Percentiles rank a stretch among this genome's conserved stretches.
Evolutionary conservation across 2,888 invertebrate genomes (phyloP).

Genomic region (Cylindroiulus punctatus): DNA sequence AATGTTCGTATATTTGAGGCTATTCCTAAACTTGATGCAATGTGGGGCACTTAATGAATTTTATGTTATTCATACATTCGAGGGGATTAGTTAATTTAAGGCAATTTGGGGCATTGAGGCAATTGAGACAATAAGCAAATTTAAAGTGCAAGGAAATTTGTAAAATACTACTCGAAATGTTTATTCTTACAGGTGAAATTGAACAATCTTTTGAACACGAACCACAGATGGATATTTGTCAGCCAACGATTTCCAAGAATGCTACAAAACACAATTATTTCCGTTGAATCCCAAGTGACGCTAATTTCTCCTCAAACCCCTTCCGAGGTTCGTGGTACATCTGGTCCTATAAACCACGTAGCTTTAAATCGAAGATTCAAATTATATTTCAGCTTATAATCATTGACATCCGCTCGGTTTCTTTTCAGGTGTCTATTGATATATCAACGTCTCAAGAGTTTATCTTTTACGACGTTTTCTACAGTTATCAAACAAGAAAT

Average conservation of each 20-base stretch:
- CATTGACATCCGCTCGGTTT: not conserved
- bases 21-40: no score
- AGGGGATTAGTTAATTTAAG: no score
- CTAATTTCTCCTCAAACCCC: not conserved
- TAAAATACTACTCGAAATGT: no score
- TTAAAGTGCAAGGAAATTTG: no score
- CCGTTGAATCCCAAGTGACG: not conserved
- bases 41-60: no score
- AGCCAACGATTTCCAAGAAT: not conserved
- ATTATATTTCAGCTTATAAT: not conserved
- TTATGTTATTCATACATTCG: no score
- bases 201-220: not conserved
- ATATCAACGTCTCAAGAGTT: not conserved
- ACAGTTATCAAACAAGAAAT: conserved; percentile 1
- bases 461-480: conserved; percentile 29
- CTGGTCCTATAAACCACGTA: not conserved
- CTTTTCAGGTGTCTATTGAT: not conserved
- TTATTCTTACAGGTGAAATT: not conserved
- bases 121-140: no score
- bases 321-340: not conserved
- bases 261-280: not conserved
- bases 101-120: no score
- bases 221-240: conserved; percentile 38
- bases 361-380: no score
- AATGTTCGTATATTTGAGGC: not conserved